Evolutionary conservation across 2,888 invertebrate genomes (phyloP).

Genomic region (Brassicogethes aeneus): DNA sequence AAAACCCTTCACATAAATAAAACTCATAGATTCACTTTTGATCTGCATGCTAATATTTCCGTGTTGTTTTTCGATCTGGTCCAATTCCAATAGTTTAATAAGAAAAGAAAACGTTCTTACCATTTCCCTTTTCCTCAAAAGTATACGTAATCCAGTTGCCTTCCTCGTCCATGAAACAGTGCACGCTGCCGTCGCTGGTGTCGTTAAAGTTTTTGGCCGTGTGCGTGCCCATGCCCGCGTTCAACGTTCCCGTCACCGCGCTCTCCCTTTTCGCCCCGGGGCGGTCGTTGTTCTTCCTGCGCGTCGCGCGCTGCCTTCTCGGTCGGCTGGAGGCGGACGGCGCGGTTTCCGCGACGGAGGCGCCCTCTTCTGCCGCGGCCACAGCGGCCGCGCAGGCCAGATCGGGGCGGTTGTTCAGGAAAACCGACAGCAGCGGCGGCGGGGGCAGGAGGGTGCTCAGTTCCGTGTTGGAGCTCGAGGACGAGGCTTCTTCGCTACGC

Average conservation of each 20-base stretch:
- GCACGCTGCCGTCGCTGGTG: constrained; percentile 74
- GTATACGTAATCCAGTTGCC: constrained; percentile 84
- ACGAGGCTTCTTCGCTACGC: constrained; percentile 39
- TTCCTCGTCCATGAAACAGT: constrained; percentile 77
- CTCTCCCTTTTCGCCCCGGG: background rate
- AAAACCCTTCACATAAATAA: too few species aligned
- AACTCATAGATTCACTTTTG: too few species aligned
- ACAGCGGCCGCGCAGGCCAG: constrained; percentile 27
- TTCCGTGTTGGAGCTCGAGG: constrained; percentile 54
- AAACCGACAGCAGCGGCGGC: constrained; percentile 50
- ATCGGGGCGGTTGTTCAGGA: constrained; percentile 53
- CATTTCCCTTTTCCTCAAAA: constrained; percentile 66
- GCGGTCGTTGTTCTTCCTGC: too few species aligned
- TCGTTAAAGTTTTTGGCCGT: constrained; percentile 75
- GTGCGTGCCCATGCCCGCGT: constrained; percentile 48
- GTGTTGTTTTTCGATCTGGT: too few species aligned
- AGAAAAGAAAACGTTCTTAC: too few species aligned
- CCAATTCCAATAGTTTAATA: too few species aligned
- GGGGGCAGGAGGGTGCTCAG: constrained; percentile 55
- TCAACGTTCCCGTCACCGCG: background rate
- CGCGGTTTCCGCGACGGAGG: too few species aligned
- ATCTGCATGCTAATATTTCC: too few species aligned
- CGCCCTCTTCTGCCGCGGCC: too few species aligned
- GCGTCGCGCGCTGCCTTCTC: constrained; percentile 34
- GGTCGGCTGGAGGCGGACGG: constrained; percentile 10